Evolutionary conservation across 2,888 invertebrate genomes (phyloP).

Genomic region (Meteorus cinctellus): DNA sequence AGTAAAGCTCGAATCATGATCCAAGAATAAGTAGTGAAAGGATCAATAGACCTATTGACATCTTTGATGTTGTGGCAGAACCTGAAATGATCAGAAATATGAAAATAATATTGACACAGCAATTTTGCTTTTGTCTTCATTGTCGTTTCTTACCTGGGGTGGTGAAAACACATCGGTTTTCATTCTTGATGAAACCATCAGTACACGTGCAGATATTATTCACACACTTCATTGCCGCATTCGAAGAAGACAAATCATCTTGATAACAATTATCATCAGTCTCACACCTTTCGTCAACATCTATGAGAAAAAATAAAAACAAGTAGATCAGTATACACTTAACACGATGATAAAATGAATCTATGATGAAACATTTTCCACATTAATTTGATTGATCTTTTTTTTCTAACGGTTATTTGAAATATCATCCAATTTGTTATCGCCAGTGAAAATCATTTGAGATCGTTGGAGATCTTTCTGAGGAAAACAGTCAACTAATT

Average conservation of each 20-base stretch:
- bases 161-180: conserved; percentile 49
- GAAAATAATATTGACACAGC: background rate
- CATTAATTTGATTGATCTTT: too few species aligned
- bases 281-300: conserved; percentile 52
- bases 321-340: too few species aligned
- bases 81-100: background rate
- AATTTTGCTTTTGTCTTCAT: background rate
- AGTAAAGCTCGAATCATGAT: background rate
- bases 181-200: conserved; percentile 41
- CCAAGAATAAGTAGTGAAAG: conserved; percentile 13
- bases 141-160: conserved; percentile 47
- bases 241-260: conserved; percentile 16
- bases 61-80: background rate
- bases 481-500: too few species aligned
- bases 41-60: background rate
- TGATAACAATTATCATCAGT: conserved; percentile 57
- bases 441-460: too few species aligned
- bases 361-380: too few species aligned
- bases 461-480: too few species aligned
- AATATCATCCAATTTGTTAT: too few species aligned
- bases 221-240: conserved; percentile 48
- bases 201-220: conserved; percentile 53
- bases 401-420: too few species aligned
- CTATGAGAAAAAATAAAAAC: conserved; percentile 44
- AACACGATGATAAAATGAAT: too few species aligned